A percentile compares a stretch with the other conserved stretches of the same genome.
Evolutionary conservation across 2,888 invertebrate species (phyloP).

Genomic region (Proisotoma minuta): DNA sequence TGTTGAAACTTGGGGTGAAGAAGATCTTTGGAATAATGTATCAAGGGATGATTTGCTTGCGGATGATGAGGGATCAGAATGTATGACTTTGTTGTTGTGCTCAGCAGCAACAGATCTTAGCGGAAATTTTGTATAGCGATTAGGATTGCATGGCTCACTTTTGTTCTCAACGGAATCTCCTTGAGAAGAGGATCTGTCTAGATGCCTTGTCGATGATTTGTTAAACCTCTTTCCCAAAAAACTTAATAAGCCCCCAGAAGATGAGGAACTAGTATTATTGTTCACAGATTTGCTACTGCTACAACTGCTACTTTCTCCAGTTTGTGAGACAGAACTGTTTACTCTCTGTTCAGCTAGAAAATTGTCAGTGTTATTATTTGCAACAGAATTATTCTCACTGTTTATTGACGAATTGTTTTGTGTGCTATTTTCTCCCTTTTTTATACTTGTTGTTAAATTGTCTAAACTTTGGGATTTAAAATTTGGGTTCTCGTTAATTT

Average conservation of each 20-base stretch:
- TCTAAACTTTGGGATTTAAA: slow-evolving; percentile 1
- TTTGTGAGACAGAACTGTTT: no score
- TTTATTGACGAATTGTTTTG: slow-evolving; percentile 10
- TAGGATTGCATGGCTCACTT: slow-evolving; percentile 11
- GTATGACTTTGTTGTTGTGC: neutral
- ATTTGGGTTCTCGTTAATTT: no score
- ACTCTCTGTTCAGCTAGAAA: no score
- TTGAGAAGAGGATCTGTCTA: slow-evolving; percentile 32
- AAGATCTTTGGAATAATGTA: neutral
- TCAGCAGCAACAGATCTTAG: slow-evolving; percentile 14
- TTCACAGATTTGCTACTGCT: no score
- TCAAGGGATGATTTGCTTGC: neutral
- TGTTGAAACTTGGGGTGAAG: slow-evolving; percentile 7
- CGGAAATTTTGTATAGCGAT: slow-evolving; percentile 45
- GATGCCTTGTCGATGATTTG: slow-evolving; percentile 41
- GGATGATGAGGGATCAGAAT: neutral
- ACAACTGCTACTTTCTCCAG: slow-evolving; percentile 11
- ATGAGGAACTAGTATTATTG: no score
- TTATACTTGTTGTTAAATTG: no score
- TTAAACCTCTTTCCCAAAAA: slow-evolving; percentile 42
- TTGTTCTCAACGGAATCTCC: slow-evolving; percentile 11
- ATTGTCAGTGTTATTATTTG: neutral
- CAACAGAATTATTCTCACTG: slow-evolving; percentile 16
- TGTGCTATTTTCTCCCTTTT: no score
- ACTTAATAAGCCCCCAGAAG: slow-evolving; percentile 42